Evolutionary conservation across 2,113 vertebrate genomes (phyloP), one percentile per base, ranked within the genome.

Genomic region (Chaenocephalus aceratus): DNA sequence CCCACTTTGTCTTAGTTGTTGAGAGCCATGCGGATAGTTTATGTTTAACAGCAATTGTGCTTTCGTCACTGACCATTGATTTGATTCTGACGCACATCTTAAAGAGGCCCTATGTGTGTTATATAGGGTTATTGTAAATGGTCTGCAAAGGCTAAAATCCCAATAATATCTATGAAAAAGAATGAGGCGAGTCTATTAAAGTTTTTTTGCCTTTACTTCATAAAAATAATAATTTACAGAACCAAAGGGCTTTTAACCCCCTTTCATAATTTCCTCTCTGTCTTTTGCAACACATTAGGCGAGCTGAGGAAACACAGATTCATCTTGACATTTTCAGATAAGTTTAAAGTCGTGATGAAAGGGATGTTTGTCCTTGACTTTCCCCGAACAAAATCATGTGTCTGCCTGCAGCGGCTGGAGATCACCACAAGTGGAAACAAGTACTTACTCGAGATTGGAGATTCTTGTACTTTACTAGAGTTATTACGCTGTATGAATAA

Each of bases 321-420:
- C 62, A 16, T 41, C 44, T 2, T 10, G 8, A 66, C 14, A 14
- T 12, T 23, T 44, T 41, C 30, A 61, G 46, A 52, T 46, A 11
- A 65, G 44, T 49, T 76, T 59, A 7, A 3, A 12, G 45, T 41
- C 9, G 51, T 16, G 63, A 59, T 76, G 3, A 60, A 60, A 67
- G 54, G 14, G 63, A 9, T 4, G n/a, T 53, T 67, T 49, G 74
- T 76, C 53, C 74, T 67, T 49, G 53, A 75, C 21, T 30, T n/a
- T 26, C 21, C 10, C 21, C 21, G 21, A 1, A 52, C 45, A 21
- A 16, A 60, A 9, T 49, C 36, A 1, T 14, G 23, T 14, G 56
- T n/a, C 26, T 3, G 46, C 13, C 45, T 51, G 8, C 4, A 60
- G 45, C 70, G 10, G n/a, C 16, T 51, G 63, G 61, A 63, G 4